Percentiles rank a stretch among this genome's conserved stretches.
Evolutionary conservation across 2,797 vertebrate species (phyloP).

Genomic region (Phrynocephalus vlangalii): DNA sequence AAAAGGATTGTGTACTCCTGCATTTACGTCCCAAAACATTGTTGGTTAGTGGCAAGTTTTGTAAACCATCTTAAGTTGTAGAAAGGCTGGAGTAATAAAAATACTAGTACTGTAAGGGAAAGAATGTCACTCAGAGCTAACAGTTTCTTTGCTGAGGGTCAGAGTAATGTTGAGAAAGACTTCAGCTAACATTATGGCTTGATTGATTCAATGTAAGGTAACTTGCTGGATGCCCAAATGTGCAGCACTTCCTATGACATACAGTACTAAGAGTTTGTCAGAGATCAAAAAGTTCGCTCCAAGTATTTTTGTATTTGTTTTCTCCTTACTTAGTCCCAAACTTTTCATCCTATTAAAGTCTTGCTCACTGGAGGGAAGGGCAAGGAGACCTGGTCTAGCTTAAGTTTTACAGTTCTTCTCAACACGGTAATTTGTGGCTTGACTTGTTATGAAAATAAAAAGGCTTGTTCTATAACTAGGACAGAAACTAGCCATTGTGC

Average conservation of each 20-base stretch:
- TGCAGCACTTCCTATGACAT: background rate
- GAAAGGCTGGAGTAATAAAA: background rate
- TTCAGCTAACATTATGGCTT: background rate
- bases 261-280: background rate
- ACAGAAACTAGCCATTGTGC: constrained; percentile 66
- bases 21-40: too few relatives aligned
- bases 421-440: constrained; percentile 73
- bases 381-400: constrained; percentile 48
- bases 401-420: constrained; percentile 42
- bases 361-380: constrained; percentile 49
- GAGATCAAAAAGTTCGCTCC: background rate
- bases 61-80: background rate
- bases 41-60: background rate
- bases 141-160: background rate
- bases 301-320: background rate
- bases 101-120: background rate
- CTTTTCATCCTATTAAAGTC: constrained; percentile 14
- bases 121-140: background rate
- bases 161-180: background rate
- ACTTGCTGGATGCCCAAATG: too few relatives aligned
- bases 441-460: constrained; percentile 75
- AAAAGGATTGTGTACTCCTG: too few relatives aligned
- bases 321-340: background rate
- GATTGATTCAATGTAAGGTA: background rate
- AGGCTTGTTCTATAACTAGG: constrained; percentile 72